Evolutionary conservation across 2,888 invertebrate genomes (phyloP), one percentile per base, ranked within the genome.

Genomic region (Acanthosepion lycidas): DNA sequence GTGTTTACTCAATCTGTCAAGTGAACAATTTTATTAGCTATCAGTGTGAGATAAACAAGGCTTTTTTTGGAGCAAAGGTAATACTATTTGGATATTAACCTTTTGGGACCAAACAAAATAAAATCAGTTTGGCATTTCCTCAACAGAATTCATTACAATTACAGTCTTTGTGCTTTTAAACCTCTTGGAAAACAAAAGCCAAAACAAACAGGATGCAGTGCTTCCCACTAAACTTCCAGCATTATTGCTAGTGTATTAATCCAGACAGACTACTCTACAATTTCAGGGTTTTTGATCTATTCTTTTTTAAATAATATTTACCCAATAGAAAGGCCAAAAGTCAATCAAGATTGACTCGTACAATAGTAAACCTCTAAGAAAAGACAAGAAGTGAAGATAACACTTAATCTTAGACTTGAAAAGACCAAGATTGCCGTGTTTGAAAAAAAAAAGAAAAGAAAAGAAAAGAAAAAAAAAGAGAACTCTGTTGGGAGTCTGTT

Each of bases 1-100:
- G n/a, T 78, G 78, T 78, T 78, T n/a, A 78, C n/a, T 78, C n/a
- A 78, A n/a, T 26, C 64, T n/a, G 78, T 78, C 78, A 78, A 78
- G n/a, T 78, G 28, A 78, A 28, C 78, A 78, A 78, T 23, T 20
- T 59, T 23, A 59, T 59, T 6, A 59, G 6, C 23, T 59, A 59
- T 59, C 59, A 59, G 59, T 59, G 59, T 59, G n/a, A n/a, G 78
- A 78, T 78, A 78, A 78, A n/a, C n/a, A 6, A 78, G 18, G 78
- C 12, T 28, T 8, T 78, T 78, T 78, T n/a, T 78, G 23, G 64
- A 8, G 28, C 28, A 28, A 15, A 8, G n/a, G 78, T n/a, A 78
- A 78, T 78, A 8, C 15, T n/a, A 28, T 78, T 12, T 8, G 28
- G n/a, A 78, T n/a, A 78, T 78, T 78, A 78, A n/a, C n/a, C 78